A percentile compares a stretch with the other conserved stretches of the same genome.
Conservation (phyloP, 1,140 invertebrate genomes). For the Trachymyrmex cornetzi region DNA sequence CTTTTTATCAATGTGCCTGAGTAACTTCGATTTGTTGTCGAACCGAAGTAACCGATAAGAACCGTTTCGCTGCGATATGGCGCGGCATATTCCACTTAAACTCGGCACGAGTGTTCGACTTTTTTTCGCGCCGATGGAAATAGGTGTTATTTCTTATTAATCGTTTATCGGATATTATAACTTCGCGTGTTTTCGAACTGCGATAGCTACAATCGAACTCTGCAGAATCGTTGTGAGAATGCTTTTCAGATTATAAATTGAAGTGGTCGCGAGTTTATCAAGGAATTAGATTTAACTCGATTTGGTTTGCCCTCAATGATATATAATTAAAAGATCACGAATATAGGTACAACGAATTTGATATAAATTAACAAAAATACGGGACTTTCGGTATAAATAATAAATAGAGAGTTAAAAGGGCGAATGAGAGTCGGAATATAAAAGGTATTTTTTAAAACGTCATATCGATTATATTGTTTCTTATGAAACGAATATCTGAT, state of each 20-base stretch:
- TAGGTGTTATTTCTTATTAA: conserved; percentile 52
- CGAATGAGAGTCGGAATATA: no score
- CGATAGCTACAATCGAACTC: conserved; percentile 15
- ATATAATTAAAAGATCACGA: background rate
- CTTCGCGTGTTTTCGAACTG: conserved; percentile 8
- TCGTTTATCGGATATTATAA: conserved; percentile 51
- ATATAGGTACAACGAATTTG: background rate
- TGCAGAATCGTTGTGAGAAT: background rate
- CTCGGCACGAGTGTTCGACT: conserved; percentile 23
- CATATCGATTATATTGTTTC: no score
- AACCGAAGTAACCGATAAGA: conserved; percentile 71
- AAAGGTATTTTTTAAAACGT: no score
- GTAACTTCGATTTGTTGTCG: conserved; percentile 61
- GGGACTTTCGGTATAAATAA: no score
- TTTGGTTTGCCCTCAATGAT: background rate
- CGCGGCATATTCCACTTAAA: conserved; percentile 69
- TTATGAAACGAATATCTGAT: background rate
- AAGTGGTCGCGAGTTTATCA: background rate
- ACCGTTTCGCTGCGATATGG: conserved; percentile 67
- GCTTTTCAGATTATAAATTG: conserved; percentile 14
- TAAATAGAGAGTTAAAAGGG: no score
- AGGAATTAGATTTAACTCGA: background rate
- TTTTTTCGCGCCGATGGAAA: conserved; percentile 19
- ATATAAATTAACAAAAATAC: background rate
- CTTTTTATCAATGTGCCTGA: conserved; percentile 70